Percentiles rank a stretch among this genome's conserved stretches.
phyloP scores from a whole-genome alignment of 2,113 vertebrate genomes.

The Eonycteris spelaea region DNA sequence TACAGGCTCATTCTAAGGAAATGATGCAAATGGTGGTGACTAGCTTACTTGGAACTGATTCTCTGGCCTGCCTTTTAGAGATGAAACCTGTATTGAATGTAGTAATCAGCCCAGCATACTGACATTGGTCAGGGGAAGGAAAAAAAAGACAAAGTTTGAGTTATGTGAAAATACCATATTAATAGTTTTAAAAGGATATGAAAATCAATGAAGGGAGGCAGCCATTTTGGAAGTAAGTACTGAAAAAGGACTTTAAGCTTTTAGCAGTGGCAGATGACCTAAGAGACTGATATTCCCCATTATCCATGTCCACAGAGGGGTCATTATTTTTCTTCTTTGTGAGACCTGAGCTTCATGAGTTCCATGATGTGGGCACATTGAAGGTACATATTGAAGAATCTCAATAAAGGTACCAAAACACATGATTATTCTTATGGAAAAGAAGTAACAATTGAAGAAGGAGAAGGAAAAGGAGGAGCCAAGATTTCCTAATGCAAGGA shows the following conservation, averaged over 20 bases:
- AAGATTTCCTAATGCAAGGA: not conserved
- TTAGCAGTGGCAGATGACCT: not conserved
- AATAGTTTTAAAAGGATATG: not conserved
- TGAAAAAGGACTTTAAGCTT: not conserved
- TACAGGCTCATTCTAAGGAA: not conserved
- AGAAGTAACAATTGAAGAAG: not conserved
- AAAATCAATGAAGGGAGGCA: not conserved
- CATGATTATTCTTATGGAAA: not conserved
- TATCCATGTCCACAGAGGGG: not conserved
- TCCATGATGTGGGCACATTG: not conserved
- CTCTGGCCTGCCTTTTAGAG: not conserved
- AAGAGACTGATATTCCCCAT: not conserved
- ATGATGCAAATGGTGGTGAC: not conserved
- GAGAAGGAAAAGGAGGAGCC: not conserved
- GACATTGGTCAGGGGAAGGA: not conserved
- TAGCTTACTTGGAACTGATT: constrained; percentile 27
- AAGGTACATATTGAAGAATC: not conserved
- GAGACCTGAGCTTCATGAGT: not conserved
- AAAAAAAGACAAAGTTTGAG: constrained; percentile 5
- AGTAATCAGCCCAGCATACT: not conserved
- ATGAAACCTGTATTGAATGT: not conserved
- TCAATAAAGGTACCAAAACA: not conserved
- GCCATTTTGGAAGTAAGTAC: not conserved
- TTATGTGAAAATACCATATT: not conserved
- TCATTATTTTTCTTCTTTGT: not conserved